phyloP scores from a whole-genome alignment of 2,113 vertebrate species.

The Istiophorus platypterus region DNA sequence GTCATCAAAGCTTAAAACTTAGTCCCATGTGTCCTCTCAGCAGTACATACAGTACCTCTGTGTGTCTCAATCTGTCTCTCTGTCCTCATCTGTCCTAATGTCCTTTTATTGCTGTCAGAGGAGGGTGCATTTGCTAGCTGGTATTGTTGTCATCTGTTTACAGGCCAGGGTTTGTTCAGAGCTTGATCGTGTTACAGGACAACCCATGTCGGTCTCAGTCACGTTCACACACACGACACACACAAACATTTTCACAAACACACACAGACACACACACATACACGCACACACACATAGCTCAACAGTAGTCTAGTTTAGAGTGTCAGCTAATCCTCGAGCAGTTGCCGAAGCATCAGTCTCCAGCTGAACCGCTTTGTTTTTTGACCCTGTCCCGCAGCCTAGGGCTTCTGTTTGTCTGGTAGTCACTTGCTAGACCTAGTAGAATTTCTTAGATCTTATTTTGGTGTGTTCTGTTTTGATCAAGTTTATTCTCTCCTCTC shows the following conservation, averaged over 20 bases:
- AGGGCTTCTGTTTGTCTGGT: background rate
- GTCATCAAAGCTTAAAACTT: background rate
- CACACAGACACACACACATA: slow-evolving; percentile 13
- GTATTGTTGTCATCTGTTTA: slow-evolving; percentile 70
- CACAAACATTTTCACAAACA: slow-evolving; percentile 17
- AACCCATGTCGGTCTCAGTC: slow-evolving; percentile 46
- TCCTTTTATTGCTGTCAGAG: slow-evolving; percentile 53
- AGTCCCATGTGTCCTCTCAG: background rate
- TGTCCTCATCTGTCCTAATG: slow-evolving; percentile 27
- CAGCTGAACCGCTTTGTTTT: slow-evolving; percentile 32
- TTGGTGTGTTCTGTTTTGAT: background rate
- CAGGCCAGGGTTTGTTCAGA: slow-evolving; percentile 69
- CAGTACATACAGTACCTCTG: background rate
- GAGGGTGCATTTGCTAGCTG: slow-evolving; percentile 46
- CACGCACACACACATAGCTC: slow-evolving; percentile 25
- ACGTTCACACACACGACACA: slow-evolving; percentile 23
- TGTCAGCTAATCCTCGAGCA: slow-evolving; percentile 56
- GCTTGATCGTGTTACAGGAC: slow-evolving; percentile 71
- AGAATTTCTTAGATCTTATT: background rate
- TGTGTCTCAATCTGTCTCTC: background rate
- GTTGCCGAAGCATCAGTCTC: slow-evolving; percentile 64
- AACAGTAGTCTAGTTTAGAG: slow-evolving; percentile 57
- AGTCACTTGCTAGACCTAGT: background rate
- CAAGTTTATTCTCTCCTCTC: background rate
- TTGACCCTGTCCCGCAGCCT: background rate